phyloP scores from a whole-genome alignment of 2,797 vertebrate species.

The Sciaenops ocellatus region DNA sequence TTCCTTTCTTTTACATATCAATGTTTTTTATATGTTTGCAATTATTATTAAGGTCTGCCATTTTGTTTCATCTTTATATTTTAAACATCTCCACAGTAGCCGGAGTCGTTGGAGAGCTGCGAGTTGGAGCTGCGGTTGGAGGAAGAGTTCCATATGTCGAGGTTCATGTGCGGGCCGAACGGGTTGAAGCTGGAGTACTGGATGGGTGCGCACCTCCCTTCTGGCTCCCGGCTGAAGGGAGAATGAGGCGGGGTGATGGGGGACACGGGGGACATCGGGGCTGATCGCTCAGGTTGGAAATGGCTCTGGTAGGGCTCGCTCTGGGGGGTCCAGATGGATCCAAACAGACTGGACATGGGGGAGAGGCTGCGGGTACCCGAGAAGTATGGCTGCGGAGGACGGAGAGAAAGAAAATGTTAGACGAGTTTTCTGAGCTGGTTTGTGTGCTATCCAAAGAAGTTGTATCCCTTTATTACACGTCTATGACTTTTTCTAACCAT shows the following conservation, averaged over 20 bases:
- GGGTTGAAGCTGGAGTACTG: conserved; percentile 96
- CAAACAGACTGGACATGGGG: conserved; percentile 98
- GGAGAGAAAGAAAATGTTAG: background rate
- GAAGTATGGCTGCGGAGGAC: conserved; percentile 92
- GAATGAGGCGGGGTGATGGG: conserved; percentile 86
- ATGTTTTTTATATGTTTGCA: conserved; percentile 73
- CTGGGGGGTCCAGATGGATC: conserved; percentile 99
- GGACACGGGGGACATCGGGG: conserved; percentile 87
- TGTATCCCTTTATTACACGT: background rate
- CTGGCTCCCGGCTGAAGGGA: conserved; percentile 88
- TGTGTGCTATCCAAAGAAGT: background rate
- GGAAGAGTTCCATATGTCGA: conserved; percentile 98
- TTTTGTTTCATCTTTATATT: conserved; percentile 1
- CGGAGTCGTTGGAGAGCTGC: conserved; percentile 95
- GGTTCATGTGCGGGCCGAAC: conserved; percentile 97
- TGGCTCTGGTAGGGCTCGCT: conserved; percentile 93
- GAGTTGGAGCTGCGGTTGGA: conserved; percentile 94
- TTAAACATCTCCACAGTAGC: conserved; percentile 92
- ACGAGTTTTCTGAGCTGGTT: background rate
- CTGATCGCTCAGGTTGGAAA: conserved; percentile 83
- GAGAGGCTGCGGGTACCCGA: conserved; percentile 97
- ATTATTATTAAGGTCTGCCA: conserved; percentile 58
- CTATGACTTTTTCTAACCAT: conserved; percentile 4
- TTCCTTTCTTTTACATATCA: conserved; percentile 78
- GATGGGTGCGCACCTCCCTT: conserved; percentile 86